These are phyloP conservation scores for Eublepharis macularius DNA, from an alignment of 2,113 vertebrate genomes.

Conservation along the genomic window DNA sequence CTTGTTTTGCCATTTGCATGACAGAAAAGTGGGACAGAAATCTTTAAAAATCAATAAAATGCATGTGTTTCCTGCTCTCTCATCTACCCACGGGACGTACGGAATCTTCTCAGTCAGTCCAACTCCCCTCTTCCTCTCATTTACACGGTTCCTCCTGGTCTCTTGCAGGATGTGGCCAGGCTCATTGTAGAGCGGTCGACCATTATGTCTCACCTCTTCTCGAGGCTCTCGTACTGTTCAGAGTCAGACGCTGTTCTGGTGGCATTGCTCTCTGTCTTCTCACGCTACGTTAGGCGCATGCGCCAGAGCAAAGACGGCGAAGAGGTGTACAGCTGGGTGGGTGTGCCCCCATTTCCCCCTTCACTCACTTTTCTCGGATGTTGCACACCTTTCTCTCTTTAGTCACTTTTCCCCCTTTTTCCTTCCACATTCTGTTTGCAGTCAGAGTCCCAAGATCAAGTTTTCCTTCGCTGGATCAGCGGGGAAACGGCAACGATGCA, in stretches of 20 bases:
- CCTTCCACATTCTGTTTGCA: constrained; percentile 41
- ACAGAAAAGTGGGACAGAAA: too few relatives aligned
- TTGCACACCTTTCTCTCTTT: too few relatives aligned
- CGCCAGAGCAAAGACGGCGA: constrained; percentile 96
- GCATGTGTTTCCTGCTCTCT: too few relatives aligned
- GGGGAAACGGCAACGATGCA: constrained; percentile 98
- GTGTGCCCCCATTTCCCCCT: constrained; percentile 2
- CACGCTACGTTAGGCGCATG: constrained; percentile 90
- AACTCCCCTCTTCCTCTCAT: too few relatives aligned
- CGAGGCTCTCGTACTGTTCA: constrained; percentile 84
- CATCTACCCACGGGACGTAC: too few relatives aligned
- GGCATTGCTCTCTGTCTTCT: constrained; percentile 91
- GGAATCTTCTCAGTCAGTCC: too few relatives aligned
- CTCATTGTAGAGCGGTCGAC: constrained; percentile 97
- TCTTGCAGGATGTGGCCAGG: constrained; percentile 88
- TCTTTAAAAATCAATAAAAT: too few relatives aligned
- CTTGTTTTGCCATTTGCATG: too few relatives aligned
- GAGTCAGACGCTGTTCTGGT: constrained; percentile 89
- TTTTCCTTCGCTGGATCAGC: constrained; percentile 94
- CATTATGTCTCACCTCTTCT: constrained; percentile 97
- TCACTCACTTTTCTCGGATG: neutral
- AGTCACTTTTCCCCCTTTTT: neutral
- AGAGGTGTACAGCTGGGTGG: constrained; percentile 98
- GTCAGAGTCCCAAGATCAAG: constrained; percentile 98
- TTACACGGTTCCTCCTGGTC: neutral